A percentile compares a stretch with the other conserved stretches of the same genome.
Conservation (phyloP, 2,113 vertebrate genomes). For the Echinops telfairi region DNA sequence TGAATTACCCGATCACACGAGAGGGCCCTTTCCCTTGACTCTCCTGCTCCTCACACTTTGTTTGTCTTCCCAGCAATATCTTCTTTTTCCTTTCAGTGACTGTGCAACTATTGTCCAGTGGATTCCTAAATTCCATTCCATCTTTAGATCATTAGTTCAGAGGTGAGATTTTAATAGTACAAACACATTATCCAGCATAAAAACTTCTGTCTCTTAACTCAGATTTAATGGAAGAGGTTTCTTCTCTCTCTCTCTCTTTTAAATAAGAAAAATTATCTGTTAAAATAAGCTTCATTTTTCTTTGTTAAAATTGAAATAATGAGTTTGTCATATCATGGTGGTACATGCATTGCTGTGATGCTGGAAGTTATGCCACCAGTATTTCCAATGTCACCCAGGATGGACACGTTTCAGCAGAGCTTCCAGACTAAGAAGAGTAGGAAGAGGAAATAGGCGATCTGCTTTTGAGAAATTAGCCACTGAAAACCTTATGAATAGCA, state of each 20-base stretch:
- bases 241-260: neutral
- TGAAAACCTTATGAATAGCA: no score
- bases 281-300: constrained; percentile 33
- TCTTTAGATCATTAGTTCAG: neutral
- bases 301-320: neutral
- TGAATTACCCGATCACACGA: neutral
- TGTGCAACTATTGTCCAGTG: neutral
- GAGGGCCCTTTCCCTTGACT: no score
- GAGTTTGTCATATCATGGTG: no score
- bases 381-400: no score
- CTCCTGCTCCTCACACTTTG: neutral
- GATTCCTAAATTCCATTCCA: neutral
- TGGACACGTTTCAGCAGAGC: no score
- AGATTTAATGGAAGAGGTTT: neutral
- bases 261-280: neutral
- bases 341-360: no score
- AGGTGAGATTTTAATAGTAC: neutral
- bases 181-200: neutral
- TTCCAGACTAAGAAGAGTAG: no score
- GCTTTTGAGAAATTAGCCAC: no score
- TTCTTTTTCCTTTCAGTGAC: neutral
- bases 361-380: no score
- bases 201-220: neutral
- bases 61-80: neutral
- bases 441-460: no score